phyloP scores from a whole-genome alignment of 2,888 invertebrate species.

The Pyrochroa serraticornis region DNA sequence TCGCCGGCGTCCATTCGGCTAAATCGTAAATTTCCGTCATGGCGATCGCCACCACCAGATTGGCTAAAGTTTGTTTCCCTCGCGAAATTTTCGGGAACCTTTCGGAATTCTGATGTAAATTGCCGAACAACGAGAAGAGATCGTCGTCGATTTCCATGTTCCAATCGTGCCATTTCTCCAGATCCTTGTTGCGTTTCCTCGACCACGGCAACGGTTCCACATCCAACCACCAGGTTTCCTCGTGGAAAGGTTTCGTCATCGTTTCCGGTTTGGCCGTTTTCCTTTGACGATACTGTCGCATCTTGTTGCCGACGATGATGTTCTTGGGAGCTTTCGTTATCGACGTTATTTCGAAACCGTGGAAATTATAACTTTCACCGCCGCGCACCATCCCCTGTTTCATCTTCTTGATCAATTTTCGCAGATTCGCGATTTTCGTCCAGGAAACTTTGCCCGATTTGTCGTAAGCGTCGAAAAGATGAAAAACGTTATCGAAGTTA shows the following conservation, averaged over 20 bases:
- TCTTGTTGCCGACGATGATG: slow-evolving; percentile 57
- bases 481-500: slow-evolving; percentile 61
- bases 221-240: slow-evolving; percentile 53
- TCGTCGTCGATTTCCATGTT: slow-evolving; percentile 72
- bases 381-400: slow-evolving; percentile 30
- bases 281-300: slow-evolving; percentile 59
- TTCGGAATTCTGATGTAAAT: slow-evolving; percentile 7
- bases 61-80: slow-evolving; percentile 68
- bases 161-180: slow-evolving; percentile 67
- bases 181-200: slow-evolving; percentile 39
- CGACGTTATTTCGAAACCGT: slow-evolving; percentile 65
- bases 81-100: slow-evolving; percentile 63
- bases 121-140: slow-evolving; percentile 71
- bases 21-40: slow-evolving; percentile 66
- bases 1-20: slow-evolving; percentile 67
- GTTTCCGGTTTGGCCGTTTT: slow-evolving; percentile 54
- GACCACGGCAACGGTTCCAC: slow-evolving; percentile 55
- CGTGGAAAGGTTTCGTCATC: slow-evolving; percentile 51
- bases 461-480: slow-evolving; percentile 66
- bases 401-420: slow-evolving; percentile 46
- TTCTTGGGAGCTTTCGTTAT: slow-evolving; percentile 62
- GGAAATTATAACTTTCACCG: slow-evolving; percentile 59
- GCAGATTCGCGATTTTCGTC: slow-evolving; percentile 59
- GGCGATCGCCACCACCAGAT: slow-evolving; percentile 60
- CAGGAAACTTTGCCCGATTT: slow-evolving; percentile 55